phyloP scores from a whole-genome alignment of 35 echinoderm and acorn worm genomes.

The Amphiura filiformis region DNA sequence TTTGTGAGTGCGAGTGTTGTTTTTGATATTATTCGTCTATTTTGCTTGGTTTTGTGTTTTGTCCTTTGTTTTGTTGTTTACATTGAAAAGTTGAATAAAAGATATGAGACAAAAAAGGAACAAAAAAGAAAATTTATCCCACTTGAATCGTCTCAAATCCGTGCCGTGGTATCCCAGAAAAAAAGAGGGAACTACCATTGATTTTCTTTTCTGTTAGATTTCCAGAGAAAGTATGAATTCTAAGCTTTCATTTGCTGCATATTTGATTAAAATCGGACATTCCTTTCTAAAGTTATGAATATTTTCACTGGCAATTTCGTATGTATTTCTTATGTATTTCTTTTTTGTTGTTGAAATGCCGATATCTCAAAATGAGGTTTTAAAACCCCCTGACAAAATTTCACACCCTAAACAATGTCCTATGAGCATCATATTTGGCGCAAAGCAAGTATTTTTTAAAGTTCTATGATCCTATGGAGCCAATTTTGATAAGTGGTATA shows the following conservation, averaged over 20 bases:
- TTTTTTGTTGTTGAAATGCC: neutral
- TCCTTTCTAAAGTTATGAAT: neutral
- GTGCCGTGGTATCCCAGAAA: too few species aligned
- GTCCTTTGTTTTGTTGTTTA: too few species aligned
- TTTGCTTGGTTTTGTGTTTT: too few species aligned
- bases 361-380: neutral
- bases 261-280: neutral
- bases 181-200: neutral
- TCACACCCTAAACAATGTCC: conserved; percentile 6
- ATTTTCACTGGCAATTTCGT: neutral
- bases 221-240: neutral
- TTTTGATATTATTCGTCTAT: too few species aligned
- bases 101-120: too few species aligned
- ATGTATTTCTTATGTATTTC: neutral
- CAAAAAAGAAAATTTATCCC: too few species aligned
- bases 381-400: neutral
- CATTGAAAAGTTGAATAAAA: too few species aligned
- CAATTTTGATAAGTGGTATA: neutral
- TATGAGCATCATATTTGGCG: neutral
- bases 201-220: neutral
- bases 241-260: neutral
- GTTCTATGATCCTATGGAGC: neutral
- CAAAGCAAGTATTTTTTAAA: neutral
- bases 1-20: too few species aligned
- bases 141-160: too few species aligned